Conservation (phyloP, 2,888 invertebrate genomes). For the Criorhina ranunculi region DNA sequence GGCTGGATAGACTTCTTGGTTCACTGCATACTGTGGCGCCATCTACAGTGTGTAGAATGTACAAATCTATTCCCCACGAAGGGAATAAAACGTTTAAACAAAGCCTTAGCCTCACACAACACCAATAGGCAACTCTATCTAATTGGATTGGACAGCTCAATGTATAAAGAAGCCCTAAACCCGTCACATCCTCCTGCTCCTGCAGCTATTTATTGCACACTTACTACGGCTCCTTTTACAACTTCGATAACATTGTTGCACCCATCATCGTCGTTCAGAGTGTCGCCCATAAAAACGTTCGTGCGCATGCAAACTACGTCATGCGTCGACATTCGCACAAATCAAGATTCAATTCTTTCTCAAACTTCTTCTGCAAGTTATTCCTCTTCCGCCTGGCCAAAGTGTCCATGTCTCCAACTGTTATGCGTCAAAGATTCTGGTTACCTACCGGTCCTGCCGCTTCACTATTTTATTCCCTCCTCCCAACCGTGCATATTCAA, state of each 20-base stretch:
- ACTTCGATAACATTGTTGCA: constrained; percentile 40
- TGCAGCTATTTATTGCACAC: not conserved
- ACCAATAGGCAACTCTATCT: no score
- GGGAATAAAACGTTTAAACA: no score
- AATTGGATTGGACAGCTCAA: no score
- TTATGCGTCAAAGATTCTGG: constrained; percentile 55
- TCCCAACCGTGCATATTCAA: constrained; percentile 45
- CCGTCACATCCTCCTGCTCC: not conserved
- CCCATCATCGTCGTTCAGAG: not conserved
- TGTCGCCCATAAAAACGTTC: not conserved
- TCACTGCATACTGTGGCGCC: no score
- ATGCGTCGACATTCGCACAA: constrained; percentile 44
- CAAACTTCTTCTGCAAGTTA: constrained; percentile 38
- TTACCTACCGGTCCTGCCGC: constrained; percentile 48
- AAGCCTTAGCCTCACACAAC: no score
- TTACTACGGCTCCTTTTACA: constrained; percentile 21
- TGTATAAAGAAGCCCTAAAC: no score
- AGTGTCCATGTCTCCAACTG: constrained; percentile 68
- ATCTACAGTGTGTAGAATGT: no score
- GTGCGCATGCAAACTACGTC: constrained; percentile 32
- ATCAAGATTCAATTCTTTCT: constrained; percentile 52
- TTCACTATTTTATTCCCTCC: constrained; percentile 61
- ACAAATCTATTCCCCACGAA: no score
- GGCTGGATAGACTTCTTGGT: no score
- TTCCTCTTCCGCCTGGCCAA: constrained; percentile 65